Evolutionary conservation across 2,888 invertebrate genomes (phyloP).

Genomic region (Leptarthrus brevirostris): DNA sequence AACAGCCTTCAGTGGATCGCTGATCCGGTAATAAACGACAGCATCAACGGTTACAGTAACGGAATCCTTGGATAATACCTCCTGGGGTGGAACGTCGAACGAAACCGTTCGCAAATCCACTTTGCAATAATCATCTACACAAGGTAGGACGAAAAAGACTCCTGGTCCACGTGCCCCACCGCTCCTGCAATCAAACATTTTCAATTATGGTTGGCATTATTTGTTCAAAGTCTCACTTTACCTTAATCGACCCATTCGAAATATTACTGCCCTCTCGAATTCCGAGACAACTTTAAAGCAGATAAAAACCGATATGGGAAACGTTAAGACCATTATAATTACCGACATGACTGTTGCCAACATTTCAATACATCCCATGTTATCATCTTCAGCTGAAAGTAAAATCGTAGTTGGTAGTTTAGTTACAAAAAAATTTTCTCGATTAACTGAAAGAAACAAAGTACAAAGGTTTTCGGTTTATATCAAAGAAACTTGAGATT

Average conservation of each 20-base stretch:
- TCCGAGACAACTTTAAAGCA: slow-evolving; percentile 91
- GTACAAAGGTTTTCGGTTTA: too few relatives aligned
- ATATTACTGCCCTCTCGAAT: slow-evolving; percentile 89
- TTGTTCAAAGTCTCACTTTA: slow-evolving; percentile 50
- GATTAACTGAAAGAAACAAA: too few relatives aligned
- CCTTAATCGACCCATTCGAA: slow-evolving; percentile 83
- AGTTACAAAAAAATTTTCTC: too few relatives aligned
- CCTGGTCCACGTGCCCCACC: slow-evolving; percentile 88
- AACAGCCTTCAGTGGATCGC: slow-evolving; percentile 81
- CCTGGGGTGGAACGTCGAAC: slow-evolving; percentile 96
- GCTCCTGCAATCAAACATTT: slow-evolving; percentile 54
- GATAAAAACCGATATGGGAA: slow-evolving; percentile 85
- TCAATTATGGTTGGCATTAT: neutral
- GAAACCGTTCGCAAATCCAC: slow-evolving; percentile 94
- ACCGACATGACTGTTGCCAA: slow-evolving; percentile 79
- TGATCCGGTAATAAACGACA: slow-evolving; percentile 85
- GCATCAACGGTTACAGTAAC: slow-evolving; percentile 96
- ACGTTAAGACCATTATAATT: slow-evolving; percentile 78
- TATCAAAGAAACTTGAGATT: too few relatives aligned
- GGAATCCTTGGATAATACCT: slow-evolving; percentile 93
- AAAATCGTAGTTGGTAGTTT: too few relatives aligned
- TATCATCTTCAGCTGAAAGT: slow-evolving; percentile 73
- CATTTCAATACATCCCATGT: slow-evolving; percentile 79
- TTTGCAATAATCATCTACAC: slow-evolving; percentile 91
- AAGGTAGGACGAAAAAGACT: slow-evolving; percentile 93